Evolutionary conservation across 2,888 invertebrate genomes (phyloP).

Genomic region (Monochamus alternatus): DNA sequence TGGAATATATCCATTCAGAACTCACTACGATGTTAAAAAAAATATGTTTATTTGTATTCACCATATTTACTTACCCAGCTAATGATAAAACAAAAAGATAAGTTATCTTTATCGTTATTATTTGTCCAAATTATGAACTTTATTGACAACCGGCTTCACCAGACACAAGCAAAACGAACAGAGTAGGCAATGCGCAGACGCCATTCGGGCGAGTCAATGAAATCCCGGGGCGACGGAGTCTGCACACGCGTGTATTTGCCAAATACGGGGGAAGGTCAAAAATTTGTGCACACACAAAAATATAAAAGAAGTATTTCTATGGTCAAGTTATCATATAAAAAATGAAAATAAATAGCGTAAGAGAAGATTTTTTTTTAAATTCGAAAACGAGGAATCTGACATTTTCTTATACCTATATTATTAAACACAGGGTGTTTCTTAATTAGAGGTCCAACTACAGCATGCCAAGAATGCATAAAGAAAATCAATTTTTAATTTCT

Average conservation of each 20-base stretch:
- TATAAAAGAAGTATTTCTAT: no score
- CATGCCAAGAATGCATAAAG: no score
- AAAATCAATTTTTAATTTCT: no score
- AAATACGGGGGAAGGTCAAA: background rate
- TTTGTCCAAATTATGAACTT: constrained; percentile 30
- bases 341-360: no score
- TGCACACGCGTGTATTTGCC: background rate
- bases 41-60: background rate
- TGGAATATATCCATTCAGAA: background rate
- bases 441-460: no score
- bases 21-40: background rate
- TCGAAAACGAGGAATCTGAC: no score
- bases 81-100: constrained; percentile 15
- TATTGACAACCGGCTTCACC: constrained; percentile 54
- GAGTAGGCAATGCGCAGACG: constrained; percentile 39
- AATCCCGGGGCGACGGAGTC: constrained; percentile 42
- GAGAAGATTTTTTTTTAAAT: no score
- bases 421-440: no score
- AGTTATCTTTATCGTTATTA: background rate
- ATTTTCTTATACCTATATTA: no score
- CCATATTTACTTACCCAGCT: constrained; percentile 44
- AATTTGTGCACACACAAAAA: background rate
- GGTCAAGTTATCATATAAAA: no score
- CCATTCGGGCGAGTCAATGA: constrained; percentile 30
- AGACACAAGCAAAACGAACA: constrained; percentile 38